These are phyloP conservation scores for Drosophila limbata DNA, from an alignment of 2,888 invertebrate genomes.

Conservation along the genomic window DNA sequence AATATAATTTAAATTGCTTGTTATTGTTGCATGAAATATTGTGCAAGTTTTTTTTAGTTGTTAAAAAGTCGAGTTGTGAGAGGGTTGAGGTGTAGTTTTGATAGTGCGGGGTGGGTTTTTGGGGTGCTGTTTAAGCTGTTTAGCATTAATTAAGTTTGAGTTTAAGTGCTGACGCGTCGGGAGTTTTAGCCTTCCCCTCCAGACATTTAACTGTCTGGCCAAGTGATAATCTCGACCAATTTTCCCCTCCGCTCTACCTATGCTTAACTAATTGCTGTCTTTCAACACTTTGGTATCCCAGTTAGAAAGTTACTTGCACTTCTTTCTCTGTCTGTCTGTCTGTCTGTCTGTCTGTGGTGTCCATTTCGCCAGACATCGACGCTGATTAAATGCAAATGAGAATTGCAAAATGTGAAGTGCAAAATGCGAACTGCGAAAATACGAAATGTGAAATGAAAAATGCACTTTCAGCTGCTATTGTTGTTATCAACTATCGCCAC, in stretches of 20 bases:
- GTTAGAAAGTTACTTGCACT: constrained; percentile 22
- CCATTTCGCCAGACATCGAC: constrained; percentile 55
- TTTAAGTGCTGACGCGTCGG: constrained; percentile 56
- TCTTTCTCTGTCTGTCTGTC: constrained; percentile 10
- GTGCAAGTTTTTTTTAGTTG: no score
- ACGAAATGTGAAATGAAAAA: neutral
- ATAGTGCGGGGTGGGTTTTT: neutral
- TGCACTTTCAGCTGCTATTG: constrained; percentile 20
- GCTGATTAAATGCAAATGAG: constrained; percentile 62
- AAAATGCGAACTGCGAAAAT: constrained; percentile 10
- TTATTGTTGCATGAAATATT: no score
- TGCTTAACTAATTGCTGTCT: constrained; percentile 67
- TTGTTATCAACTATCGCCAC: constrained; percentile 66
- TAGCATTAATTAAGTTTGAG: constrained; percentile 78
- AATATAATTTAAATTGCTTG: no score
- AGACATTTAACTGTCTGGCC: constrained; percentile 71
- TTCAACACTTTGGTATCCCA: constrained; percentile 66
- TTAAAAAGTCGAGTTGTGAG: neutral
- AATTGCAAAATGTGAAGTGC: constrained; percentile 5
- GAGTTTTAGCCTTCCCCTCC: constrained; percentile 22
- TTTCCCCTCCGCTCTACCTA: neutral
- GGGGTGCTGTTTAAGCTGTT: constrained; percentile 65
- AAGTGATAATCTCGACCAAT: constrained; percentile 65
- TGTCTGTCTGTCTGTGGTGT: constrained; percentile 38
- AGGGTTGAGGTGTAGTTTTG: constrained; percentile 2